These are phyloP conservation scores for Drosophila demipolita DNA, from an alignment of 2,888 invertebrate species.

Conservation along the genomic window DNA sequence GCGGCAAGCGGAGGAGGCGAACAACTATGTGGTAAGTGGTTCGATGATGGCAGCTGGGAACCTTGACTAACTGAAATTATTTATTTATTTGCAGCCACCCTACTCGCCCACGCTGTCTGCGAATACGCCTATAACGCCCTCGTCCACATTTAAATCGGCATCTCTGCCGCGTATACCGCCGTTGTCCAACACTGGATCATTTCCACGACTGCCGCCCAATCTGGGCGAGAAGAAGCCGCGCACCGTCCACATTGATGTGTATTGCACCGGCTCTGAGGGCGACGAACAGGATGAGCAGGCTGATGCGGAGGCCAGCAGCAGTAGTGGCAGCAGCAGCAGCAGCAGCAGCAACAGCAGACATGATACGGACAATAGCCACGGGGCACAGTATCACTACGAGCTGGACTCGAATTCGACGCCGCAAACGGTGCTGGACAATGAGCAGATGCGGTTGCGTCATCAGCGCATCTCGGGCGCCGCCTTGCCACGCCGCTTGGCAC, in stretches of 20 bases:
- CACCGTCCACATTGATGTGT: slow-evolving; percentile 91
- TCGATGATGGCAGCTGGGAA: neutral
- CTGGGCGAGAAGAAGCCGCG: slow-evolving; percentile 85
- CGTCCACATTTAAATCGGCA: slow-evolving; percentile 82
- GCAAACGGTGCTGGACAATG: slow-evolving; percentile 88
- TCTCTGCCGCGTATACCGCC: slow-evolving; percentile 81
- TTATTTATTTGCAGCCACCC: slow-evolving; percentile 55
- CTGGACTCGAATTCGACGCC: slow-evolving; percentile 86
- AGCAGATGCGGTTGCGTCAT: slow-evolving; percentile 87
- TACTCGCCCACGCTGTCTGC: slow-evolving; percentile 58
- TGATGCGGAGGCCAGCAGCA: slow-evolving; percentile 76
- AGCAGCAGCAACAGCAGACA: slow-evolving; percentile 72
- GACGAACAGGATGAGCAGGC: slow-evolving; percentile 84
- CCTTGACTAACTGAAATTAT: neutral
- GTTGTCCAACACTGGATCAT: slow-evolving; percentile 42
- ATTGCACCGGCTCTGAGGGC: slow-evolving; percentile 89
- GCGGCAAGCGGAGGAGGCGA: slow-evolving; percentile 82
- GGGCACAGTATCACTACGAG: slow-evolving; percentile 62
- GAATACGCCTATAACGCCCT: slow-evolving; percentile 58
- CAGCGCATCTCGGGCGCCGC: slow-evolving; percentile 85
- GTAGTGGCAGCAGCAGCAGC: slow-evolving; percentile 69
- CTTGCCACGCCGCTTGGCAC: slow-evolving; percentile 85
- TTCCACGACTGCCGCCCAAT: slow-evolving; percentile 42
- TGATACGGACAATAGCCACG: slow-evolving; percentile 59
- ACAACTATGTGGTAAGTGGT: slow-evolving; percentile 82